These are phyloP conservation scores for Pocota personata DNA, from an alignment of 2,888 invertebrate species.

Conservation along the genomic window DNA sequence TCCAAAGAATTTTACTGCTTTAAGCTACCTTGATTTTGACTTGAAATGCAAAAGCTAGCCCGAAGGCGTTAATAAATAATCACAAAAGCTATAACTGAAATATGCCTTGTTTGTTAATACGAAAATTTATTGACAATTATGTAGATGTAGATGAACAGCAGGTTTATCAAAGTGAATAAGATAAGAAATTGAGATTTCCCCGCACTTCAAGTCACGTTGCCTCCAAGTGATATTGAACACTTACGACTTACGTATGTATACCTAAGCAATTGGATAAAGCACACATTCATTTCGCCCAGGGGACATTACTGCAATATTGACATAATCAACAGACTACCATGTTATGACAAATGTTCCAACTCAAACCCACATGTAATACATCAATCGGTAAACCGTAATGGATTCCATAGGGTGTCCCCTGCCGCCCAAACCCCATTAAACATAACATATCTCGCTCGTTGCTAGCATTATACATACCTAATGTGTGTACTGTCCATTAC, in stretches of 20 bases:
- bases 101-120: not conserved
- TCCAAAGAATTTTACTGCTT: not conserved
- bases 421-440: not conserved
- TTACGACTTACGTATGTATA: slow-evolving; percentile 7
- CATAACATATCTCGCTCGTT: not conserved
- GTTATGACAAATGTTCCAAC: slow-evolving; percentile 72
- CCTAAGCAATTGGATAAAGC: not conserved
- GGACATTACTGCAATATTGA: slow-evolving; percentile 69
- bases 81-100: not conserved
- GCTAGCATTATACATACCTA: slow-evolving; percentile 6
- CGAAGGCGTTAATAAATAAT: slow-evolving; percentile 5
- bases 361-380: slow-evolving; percentile 66
- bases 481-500: slow-evolving; percentile 39
- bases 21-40: not conserved
- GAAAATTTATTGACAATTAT: slow-evolving; percentile 28
- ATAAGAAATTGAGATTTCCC: slow-evolving; percentile 23
- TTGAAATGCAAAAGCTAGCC: not conserved
- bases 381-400: slow-evolving; percentile 73
- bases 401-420: slow-evolving; percentile 43
- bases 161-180: slow-evolving; percentile 48
- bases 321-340: slow-evolving; percentile 67
- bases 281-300: slow-evolving; percentile 32
- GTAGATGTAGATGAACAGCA: not conserved
- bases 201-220: not conserved
- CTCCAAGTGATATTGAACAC: slow-evolving; percentile 7